Evolutionary conservation across 2,888 invertebrate genomes (phyloP).

Genomic region (Polylopha cassiicola): DNA sequence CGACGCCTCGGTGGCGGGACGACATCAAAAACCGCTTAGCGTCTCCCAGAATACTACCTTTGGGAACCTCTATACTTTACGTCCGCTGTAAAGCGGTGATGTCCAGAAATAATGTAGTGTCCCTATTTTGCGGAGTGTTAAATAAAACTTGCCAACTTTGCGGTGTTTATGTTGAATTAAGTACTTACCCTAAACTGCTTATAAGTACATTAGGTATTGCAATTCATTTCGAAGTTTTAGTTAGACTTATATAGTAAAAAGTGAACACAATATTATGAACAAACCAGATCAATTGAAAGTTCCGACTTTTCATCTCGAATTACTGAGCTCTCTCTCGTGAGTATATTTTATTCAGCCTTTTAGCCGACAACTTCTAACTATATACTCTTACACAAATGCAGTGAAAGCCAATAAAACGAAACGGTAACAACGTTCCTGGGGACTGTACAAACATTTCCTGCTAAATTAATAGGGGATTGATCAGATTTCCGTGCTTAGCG

Average conservation of each 20-base stretch:
- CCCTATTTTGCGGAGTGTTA: constrained; percentile 7
- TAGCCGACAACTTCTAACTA: constrained; percentile 13
- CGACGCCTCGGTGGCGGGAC: constrained; percentile 42
- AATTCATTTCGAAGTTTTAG: too few species aligned
- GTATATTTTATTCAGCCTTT: too few species aligned
- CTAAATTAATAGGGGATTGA: constrained; percentile 65
- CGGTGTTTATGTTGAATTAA: too few species aligned
- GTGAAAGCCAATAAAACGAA: constrained; percentile 49
- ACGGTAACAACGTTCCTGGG: constrained; percentile 44
- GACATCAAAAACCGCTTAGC: constrained; percentile 65
- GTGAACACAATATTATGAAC: too few species aligned
- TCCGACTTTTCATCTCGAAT: too few species aligned
- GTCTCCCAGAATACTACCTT: constrained; percentile 45
- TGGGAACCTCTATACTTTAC: constrained; percentile 41
- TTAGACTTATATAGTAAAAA: too few species aligned
- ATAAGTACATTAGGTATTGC: not conserved
- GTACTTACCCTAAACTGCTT: not conserved
- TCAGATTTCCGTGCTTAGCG: constrained; percentile 68
- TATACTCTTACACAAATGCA: constrained; percentile 22
- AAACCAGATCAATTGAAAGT: too few species aligned
- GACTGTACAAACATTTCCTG: constrained; percentile 58
- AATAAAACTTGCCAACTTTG: too few species aligned
- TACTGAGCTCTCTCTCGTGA: too few species aligned
- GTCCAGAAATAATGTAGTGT: constrained; percentile 31
- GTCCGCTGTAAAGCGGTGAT: constrained; percentile 45